Evolutionary conservation across 2,888 invertebrate species (phyloP).

Genomic region (Scaptomyza cyrtandrae): DNA sequence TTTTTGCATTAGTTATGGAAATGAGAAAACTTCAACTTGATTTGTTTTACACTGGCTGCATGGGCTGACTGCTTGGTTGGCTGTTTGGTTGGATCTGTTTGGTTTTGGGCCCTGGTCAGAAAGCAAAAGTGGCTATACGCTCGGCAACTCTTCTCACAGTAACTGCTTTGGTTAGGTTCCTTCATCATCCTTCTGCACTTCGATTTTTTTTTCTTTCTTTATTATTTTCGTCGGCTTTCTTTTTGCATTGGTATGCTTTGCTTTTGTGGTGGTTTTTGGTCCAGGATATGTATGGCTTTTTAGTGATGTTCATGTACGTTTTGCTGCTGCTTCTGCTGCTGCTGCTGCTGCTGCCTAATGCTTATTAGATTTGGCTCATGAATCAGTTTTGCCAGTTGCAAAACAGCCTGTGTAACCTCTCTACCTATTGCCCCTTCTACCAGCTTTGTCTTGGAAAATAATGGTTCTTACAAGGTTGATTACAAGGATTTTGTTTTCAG

Average conservation of each 20-base stretch:
- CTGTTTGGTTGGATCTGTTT: conserved; percentile 17
- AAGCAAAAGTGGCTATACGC: conserved; percentile 58
- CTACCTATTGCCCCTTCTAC: not conserved
- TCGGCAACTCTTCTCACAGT: conserved; percentile 59
- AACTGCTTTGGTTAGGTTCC: conserved; percentile 62
- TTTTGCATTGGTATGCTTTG: conserved; percentile 61
- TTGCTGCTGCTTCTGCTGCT: conserved; percentile 19
- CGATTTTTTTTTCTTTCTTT: conserved; percentile 22
- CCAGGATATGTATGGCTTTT: conserved; percentile 45
- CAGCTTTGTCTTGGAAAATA: not conserved
- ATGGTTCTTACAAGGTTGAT: not conserved
- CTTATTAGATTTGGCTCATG: conserved; percentile 79
- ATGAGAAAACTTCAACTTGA: conserved; percentile 81
- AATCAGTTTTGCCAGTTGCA: conserved; percentile 60
- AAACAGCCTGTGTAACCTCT: conserved; percentile 29
- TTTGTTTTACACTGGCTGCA: conserved; percentile 71
- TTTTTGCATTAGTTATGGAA: conserved; percentile 84
- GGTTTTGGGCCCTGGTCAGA: conserved; percentile 58
- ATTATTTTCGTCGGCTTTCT: conserved; percentile 39
- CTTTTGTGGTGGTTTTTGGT: conserved; percentile 42
- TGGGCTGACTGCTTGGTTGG: conserved; percentile 23
- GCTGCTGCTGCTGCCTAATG: conserved; percentile 56
- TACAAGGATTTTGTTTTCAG: no score
- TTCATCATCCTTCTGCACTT: conserved; percentile 5
- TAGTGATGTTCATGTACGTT: conserved; percentile 44